Conservation (phyloP, 1,140 invertebrate genomes). For the Leptinotarsa defecta region DNA sequence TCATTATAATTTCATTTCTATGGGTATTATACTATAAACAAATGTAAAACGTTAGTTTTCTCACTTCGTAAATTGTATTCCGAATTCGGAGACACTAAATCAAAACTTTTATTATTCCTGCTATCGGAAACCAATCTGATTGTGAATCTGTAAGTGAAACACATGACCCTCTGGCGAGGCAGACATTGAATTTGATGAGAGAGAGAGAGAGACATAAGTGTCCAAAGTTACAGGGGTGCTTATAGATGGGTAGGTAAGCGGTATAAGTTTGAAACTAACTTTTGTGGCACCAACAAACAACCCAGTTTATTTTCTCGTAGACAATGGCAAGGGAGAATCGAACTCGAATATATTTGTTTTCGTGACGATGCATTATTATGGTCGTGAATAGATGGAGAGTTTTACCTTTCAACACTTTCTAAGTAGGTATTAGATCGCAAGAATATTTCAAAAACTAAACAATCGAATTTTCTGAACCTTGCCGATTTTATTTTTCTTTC, state of each 20-base stretch:
- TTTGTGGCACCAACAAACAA: constrained; percentile 12
- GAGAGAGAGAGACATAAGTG: constrained; percentile 11
- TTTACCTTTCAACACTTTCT: no score
- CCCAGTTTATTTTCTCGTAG: background rate
- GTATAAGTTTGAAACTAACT: constrained; percentile 17
- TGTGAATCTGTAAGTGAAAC: constrained; percentile 9
- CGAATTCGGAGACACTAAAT: background rate
- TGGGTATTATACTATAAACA: no score
- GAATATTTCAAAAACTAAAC: no score
- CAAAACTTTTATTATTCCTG: constrained; percentile 19
- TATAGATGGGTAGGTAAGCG: constrained; percentile 12
- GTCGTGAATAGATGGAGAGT: no score
- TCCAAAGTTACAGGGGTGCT: constrained; percentile 17
- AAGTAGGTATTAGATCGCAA: no score
- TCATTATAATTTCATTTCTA: no score
- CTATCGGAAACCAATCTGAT: constrained; percentile 3
- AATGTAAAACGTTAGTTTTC: background rate
- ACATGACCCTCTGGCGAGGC: constrained; percentile 11
- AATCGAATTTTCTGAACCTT: no score
- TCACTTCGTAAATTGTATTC: background rate
- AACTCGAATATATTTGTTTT: no score
- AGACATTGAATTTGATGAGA: constrained; percentile 3
- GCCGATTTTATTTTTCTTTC: no score
- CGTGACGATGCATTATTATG: no score
- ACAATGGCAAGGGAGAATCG: no score